Conservation (phyloP, 2,797 vertebrate genomes). For the Sebastiscus tertius region DNA sequence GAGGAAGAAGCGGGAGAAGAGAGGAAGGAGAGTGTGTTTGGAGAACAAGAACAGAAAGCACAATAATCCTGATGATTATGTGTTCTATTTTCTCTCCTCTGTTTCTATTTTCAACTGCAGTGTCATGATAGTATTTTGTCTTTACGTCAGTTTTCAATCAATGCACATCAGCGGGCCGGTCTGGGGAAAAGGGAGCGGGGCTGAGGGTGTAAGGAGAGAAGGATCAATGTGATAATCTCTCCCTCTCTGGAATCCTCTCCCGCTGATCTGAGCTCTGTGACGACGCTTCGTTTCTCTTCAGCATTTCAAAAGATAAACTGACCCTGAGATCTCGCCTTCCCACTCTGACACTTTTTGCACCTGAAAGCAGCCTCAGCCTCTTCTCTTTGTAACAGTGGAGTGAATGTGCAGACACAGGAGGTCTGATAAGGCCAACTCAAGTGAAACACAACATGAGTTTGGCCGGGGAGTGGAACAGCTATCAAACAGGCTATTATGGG, state of each 20-base stretch:
- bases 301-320: constrained; percentile 54
- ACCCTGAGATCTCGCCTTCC: constrained; percentile 26
- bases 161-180: constrained; percentile 19
- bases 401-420: constrained; percentile 52
- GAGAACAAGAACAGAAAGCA: not conserved
- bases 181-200: constrained; percentile 13
- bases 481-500: constrained; percentile 69
- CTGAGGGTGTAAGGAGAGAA: constrained; percentile 58
- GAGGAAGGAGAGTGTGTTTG: not conserved
- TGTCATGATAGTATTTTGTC: constrained; percentile 18
- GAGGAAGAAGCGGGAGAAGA: not conserved
- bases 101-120: constrained; percentile 10
- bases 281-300: constrained; percentile 29
- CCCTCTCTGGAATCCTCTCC: constrained; percentile 45
- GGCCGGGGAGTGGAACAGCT: constrained; percentile 40
- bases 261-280: constrained; percentile 40
- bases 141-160: constrained; percentile 42
- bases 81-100: not conserved
- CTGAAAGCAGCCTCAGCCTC: constrained; percentile 34
- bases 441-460: constrained; percentile 64
- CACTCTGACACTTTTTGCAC: constrained; percentile 45
- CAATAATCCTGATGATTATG: not conserved
- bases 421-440: constrained; percentile 63
- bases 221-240: constrained; percentile 63
- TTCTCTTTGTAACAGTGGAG: constrained; percentile 24